Base-by-base conservation (phyloP, 1,140 invertebrate genomes). In the Megathymus violae region DNA sequence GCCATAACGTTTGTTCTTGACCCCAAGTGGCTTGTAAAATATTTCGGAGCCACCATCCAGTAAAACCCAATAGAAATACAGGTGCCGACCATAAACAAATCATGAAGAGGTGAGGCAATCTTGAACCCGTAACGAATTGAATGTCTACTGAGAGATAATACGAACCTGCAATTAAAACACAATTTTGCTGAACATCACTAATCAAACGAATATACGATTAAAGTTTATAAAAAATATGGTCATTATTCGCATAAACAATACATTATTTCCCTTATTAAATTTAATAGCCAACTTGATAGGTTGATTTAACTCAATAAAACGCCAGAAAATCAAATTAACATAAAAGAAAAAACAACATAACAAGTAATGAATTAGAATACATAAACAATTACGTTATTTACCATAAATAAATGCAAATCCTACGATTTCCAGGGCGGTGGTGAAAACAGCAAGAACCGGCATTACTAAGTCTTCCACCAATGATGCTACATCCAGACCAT, bases 331-430 rank as follows among this genome's bases (percentile, higher is more conserved):
- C 19, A 6, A 40, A 25, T 0, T 13, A 50, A 25, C 13, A 59
- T 9, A 41, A 50, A 5, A 6, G 10, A 11, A 1, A 34, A 34
- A 63, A 38, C n/a, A n/a, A n/a, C n/a, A 17, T 46, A 25, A 22
- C 2, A 22, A 3, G 19, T 22, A 22, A 22, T 22, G 27, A 31
- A 31, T 31, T 31, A 7, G 9, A 31, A 31, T 22, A 5, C 19
- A 22, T n/a, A n/a, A n/a, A n/a, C n/a, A n/a, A n/a, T n/a, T n/a
- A n/a, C n/a, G n/a, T 22, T 22, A 60, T 75, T 78, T 31, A 89
- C 88, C 85, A 76, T 90, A 90, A 69, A 90, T 85, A 66, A 83
- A 88, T 9, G 84, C 85, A 58, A 90, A 89, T 56, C 83, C 88
- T 0, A 88, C 78, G 2, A 90, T 71, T 67, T 90, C 85, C 4